Percentiles rank a stretch among this genome's conserved stretches.
These are phyloP conservation scores for Petaurus breviceps DNA, from an alignment of 2,113 vertebrate genomes.

Conservation along the genomic window DNA sequence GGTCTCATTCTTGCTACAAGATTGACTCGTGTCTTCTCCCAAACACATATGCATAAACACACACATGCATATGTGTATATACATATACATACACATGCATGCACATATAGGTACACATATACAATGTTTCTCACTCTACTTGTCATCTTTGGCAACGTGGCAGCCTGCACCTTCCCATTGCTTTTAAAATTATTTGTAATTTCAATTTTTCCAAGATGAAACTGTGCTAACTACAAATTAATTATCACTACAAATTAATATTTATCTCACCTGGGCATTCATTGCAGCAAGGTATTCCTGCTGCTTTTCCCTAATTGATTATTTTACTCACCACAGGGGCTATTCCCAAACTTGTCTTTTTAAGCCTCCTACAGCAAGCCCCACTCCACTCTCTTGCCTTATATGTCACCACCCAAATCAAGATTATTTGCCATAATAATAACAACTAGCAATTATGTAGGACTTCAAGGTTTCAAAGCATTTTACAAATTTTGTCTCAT, in stretches of 20 bases:
- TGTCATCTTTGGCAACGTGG: neutral
- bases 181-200: neutral
- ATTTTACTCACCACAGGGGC: neutral
- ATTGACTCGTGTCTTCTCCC: neutral
- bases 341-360: neutral
- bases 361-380: neutral
- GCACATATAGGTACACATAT: neutral
- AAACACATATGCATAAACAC: neutral
- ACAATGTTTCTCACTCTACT: neutral
- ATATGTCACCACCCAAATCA: neutral
- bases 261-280: neutral
- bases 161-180: neutral
- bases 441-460: neutral
- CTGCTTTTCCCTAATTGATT: neutral
- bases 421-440: too few species aligned
- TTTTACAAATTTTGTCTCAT: neutral
- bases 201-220: neutral
- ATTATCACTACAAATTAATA: neutral
- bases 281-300: neutral
- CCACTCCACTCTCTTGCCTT: neutral
- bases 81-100: neutral
- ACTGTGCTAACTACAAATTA: neutral
- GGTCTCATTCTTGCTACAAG: neutral
- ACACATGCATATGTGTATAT: neutral
- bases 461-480: neutral